Evolutionary conservation across 2,888 invertebrate species (phyloP).

Genomic region (Camponotus fellah): DNA sequence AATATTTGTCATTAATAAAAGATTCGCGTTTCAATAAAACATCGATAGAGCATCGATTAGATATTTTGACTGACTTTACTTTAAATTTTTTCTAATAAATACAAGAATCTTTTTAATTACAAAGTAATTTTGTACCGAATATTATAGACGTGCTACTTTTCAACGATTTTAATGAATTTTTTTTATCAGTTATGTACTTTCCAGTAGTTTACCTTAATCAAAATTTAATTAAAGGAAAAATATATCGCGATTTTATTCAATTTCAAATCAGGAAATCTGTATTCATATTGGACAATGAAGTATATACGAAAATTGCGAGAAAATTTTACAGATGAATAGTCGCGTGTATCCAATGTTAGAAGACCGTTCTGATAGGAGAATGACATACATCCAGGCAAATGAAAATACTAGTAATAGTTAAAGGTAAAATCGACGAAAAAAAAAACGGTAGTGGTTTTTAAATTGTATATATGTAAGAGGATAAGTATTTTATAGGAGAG

Average conservation of each 20-base stretch:
- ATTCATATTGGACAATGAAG: not conserved
- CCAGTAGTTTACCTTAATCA: not conserved
- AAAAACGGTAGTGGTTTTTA: constrained; percentile 80
- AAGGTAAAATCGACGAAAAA: constrained; percentile 57
- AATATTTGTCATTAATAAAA: not conserved
- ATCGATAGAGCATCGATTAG: not conserved
- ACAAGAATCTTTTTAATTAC: not conserved
- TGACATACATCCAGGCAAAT: constrained; percentile 38
- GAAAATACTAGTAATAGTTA: constrained; percentile 56
- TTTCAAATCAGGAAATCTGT: not conserved
- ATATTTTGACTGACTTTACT: not conserved
- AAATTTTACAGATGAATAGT: not conserved
- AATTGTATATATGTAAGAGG: constrained; percentile 83
- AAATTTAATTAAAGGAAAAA: not conserved
- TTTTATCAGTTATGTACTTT: not conserved
- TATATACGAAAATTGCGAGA: not conserved
- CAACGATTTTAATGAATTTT: not conserved
- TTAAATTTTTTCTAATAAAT: not conserved
- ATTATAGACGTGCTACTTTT: not conserved
- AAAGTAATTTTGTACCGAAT: not conserved
- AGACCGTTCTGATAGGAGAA: constrained; percentile 20
- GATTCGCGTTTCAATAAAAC: not conserved
- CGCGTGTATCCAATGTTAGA: constrained; percentile 34
- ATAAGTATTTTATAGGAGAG: constrained; percentile 83
- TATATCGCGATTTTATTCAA: not conserved